Percentiles rank a stretch among this genome's conserved stretches.
phyloP scores from a whole-genome alignment of 2,797 vertebrate genomes.

The Hemitrygon akajei region DNA sequence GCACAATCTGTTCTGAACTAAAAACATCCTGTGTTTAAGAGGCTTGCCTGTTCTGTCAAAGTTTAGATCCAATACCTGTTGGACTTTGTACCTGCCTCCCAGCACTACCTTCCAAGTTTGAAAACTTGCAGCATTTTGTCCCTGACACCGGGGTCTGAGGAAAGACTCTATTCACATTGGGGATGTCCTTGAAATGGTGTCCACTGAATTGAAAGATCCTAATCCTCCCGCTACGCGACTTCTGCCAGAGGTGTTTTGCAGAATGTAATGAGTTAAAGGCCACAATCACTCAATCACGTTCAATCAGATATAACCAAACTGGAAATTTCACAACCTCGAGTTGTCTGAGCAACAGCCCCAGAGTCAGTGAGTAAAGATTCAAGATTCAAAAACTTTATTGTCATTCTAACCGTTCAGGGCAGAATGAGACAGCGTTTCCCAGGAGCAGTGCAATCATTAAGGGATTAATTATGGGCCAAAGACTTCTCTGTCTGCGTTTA shows the following conservation, averaged over 20 bases:
- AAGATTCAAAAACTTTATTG: too few relatives aligned
- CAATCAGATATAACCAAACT: background rate
- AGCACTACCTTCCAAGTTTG: background rate
- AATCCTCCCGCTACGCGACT: background rate
- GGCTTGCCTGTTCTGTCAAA: too few relatives aligned
- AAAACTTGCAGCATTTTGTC: background rate
- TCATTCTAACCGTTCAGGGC: too few relatives aligned
- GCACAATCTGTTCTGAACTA: too few relatives aligned
- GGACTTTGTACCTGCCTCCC: too few relatives aligned
- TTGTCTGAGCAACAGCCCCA: background rate
- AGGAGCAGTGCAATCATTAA: too few relatives aligned
- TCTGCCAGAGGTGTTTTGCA: background rate
- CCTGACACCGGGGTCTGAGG: background rate
- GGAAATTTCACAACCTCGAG: background rate
- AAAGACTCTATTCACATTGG: background rate
- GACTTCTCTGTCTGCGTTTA: background rate
- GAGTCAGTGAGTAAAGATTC: background rate
- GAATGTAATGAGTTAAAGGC: background rate
- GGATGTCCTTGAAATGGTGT: background rate
- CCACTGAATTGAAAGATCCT: background rate
- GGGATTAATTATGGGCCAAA: background rate
- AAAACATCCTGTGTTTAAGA: too few relatives aligned
- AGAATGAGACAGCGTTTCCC: too few relatives aligned
- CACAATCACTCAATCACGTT: background rate
- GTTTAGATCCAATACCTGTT: too few relatives aligned